Conservation (phyloP, 2,797 vertebrate species). For the Vultur gryphus region DNA sequence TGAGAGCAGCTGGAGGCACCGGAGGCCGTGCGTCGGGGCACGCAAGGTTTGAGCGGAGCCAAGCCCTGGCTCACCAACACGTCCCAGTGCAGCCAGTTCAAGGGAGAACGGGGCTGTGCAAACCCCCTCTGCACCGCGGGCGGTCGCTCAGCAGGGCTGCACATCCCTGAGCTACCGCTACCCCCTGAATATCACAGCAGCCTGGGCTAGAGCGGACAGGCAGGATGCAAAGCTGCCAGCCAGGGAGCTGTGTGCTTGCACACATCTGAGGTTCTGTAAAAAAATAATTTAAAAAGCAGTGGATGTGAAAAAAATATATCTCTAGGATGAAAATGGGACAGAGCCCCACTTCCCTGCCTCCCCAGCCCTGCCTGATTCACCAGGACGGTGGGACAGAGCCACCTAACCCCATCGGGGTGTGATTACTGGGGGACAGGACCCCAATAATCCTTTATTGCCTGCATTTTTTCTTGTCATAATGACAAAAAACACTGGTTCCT, state of each 20-base stretch:
- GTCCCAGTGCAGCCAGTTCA: neutral
- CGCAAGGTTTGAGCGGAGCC: neutral
- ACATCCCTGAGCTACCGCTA: accelerated
- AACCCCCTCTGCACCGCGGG: accelerated
- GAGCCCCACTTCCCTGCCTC: neutral
- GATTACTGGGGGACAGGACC: neutral
- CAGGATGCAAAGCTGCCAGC: neutral
- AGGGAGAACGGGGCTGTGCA: neutral
- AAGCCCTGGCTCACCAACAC: neutral
- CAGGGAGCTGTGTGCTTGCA: neutral
- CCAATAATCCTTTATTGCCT: neutral
- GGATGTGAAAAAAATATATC: neutral
- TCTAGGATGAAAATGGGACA: neutral
- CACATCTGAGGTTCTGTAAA: accelerated
- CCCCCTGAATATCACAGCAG: neutral
- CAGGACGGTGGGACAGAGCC: neutral
- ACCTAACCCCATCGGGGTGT: neutral
- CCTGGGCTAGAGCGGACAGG: neutral
- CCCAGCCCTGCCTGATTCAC: neutral
- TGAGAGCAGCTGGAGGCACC: neutral
- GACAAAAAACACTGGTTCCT: neutral
- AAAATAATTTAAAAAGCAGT: neutral
- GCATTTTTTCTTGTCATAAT: neutral
- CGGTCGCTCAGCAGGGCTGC: neutral
- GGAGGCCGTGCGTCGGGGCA: accelerated